Evolutionary conservation across 1,140 invertebrate species (phyloP), one percentile per base, ranked within the genome.

Genomic region (Saxidomus purpurata): DNA sequence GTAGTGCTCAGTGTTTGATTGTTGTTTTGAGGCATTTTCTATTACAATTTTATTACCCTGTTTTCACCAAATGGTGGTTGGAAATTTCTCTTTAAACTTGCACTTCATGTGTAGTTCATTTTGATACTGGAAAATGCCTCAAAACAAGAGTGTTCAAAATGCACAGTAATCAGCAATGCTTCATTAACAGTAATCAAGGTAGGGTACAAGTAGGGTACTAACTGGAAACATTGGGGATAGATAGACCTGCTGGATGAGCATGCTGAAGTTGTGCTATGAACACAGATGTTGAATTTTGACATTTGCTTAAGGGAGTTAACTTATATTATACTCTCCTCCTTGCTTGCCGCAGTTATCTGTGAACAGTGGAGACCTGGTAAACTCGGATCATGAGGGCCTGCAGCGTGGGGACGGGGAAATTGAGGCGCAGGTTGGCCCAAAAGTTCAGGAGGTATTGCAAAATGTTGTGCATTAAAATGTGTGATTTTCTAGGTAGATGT

Each of bases 301-400:
- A 79, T 79, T 79, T 36, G 47, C 31, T 17, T 31, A 79, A 79
- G 76, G 76, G 76, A 79, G 28, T 9, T 55, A 34, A 55, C 47
- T 79, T 25, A 52, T 49, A 55, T 55, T 17, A 22, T 55, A 31
- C 76, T 52, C 25, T 79, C 76, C 43, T 52, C 31, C n/a, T 79
- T 79, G 76, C 76, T 79, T 79, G 76, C 47, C 76, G 47, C 94
- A 93, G 63, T 86, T 95, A 81, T 95, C 94, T 17, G 94, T 95
- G 69, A 92, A 95, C 89, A 95, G 94, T 90, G 94, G 94, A 47
- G 94, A 95, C 90, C 86, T 95, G 43, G 83, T 95, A 15, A 90
- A 90, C 91, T 90, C 89, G 74, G 93, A 92, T 63, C 91, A 90
- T 67, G 94, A 94, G 79, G 93, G 92, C 28, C 79, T 92, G n/a